These are phyloP conservation scores for Rissa tridactyla DNA, from an alignment of 2,113 vertebrate species.

Conservation along the genomic window DNA sequence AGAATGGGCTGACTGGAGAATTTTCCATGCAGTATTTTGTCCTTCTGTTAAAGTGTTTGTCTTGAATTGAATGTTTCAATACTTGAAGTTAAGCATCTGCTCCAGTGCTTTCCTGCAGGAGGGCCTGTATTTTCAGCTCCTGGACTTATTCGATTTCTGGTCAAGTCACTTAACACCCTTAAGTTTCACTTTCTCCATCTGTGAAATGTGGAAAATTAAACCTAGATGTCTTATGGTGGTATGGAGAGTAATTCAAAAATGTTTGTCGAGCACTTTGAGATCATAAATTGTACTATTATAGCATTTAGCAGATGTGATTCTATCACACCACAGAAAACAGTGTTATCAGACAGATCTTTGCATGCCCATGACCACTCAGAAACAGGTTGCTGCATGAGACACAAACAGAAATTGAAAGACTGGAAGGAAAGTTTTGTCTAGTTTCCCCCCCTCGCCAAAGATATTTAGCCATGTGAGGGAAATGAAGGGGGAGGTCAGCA, in stretches of 20 bases:
- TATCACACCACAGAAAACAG: not conserved
- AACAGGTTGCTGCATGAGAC: not conserved
- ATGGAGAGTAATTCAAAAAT: not conserved
- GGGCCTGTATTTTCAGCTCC: not conserved
- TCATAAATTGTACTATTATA: not conserved
- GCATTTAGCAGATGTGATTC: not conserved
- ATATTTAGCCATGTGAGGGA: not conserved
- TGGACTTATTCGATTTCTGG: constrained; percentile 1
- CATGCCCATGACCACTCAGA: not conserved
- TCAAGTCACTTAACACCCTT: not conserved
- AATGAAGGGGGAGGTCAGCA: not conserved
- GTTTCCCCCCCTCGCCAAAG: not conserved
- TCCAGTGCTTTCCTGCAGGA: not conserved
- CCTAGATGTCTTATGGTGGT: not conserved
- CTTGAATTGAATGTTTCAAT: not conserved
- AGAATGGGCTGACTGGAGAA: not conserved
- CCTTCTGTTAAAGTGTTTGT: constrained; percentile 1
- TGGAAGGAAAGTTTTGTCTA: not conserved
- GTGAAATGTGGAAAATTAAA: constrained; percentile 9
- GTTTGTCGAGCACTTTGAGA: not conserved
- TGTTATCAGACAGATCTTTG: not conserved
- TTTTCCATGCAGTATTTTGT: not conserved
- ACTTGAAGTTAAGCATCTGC: constrained; percentile 23
- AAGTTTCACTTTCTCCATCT: not conserved
- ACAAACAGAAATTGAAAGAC: not conserved